These are phyloP conservation scores for Lepus europaeus DNA, from an alignment of 2,113 vertebrate genomes.

Conservation along the genomic window DNA sequence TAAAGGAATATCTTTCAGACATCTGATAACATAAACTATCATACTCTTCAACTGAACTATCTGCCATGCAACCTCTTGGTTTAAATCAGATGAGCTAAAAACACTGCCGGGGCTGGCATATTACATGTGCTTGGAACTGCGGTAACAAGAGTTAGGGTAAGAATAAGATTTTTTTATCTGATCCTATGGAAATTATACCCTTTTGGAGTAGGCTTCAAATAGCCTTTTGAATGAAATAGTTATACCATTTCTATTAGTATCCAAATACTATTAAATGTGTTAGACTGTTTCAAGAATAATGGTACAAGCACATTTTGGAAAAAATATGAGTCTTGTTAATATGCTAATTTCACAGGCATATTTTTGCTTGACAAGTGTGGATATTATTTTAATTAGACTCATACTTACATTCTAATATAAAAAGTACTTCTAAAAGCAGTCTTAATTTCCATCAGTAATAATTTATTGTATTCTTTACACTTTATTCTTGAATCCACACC, in stretches of 20 bases:
- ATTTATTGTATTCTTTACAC: conserved; percentile 75
- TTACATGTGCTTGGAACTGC: background rate
- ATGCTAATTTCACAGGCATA: conserved; percentile 79
- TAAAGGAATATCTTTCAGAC: background rate
- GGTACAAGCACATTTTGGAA: conserved; percentile 59
- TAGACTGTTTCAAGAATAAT: conserved; percentile 64
- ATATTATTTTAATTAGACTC: conserved; percentile 82
- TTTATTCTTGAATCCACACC: conserved; percentile 74
- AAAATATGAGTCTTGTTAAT: conserved; percentile 79
- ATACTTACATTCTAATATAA: conserved; percentile 80
- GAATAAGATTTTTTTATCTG: conserved; percentile 50
- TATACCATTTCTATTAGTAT: conserved; percentile 55
- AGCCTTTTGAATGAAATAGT: conserved; percentile 60
- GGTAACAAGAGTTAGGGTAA: background rate
- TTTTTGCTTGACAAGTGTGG: conserved; percentile 79
- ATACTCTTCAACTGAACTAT: background rate
- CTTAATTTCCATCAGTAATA: conserved; percentile 79
- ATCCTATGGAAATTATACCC: conserved; percentile 14
- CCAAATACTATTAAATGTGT: conserved; percentile 71
- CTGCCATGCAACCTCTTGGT: background rate
- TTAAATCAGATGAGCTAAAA: conserved; percentile 6
- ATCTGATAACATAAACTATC: background rate
- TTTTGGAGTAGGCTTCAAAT: conserved; percentile 52
- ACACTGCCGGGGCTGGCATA: background rate
- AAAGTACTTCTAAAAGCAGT: conserved; percentile 75